phyloP scores from a whole-genome alignment of 1,140 invertebrate species.

The Chlorops oryzae region DNA sequence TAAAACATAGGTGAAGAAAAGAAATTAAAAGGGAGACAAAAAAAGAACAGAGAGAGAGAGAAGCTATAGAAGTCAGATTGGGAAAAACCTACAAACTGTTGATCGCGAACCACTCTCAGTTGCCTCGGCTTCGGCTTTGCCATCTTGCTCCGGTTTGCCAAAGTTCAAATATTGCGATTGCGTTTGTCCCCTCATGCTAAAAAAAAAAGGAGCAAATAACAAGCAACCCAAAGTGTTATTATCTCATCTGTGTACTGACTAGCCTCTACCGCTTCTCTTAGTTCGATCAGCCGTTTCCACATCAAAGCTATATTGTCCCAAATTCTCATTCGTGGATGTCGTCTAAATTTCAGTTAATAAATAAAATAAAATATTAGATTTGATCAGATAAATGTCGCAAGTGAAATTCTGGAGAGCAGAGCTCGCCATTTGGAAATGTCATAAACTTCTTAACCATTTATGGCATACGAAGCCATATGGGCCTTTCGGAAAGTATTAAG shows the following conservation, averaged over 20 bases:
- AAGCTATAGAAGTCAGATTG: no score
- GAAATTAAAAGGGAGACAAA: no score
- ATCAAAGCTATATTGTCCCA: no score
- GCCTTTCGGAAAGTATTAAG: no score
- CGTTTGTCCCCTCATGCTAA: constrained; percentile 60
- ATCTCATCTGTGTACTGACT: constrained; percentile 28
- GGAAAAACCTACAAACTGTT: constrained; percentile 66
- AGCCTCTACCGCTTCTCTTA: constrained; percentile 38
- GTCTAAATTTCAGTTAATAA: no score
- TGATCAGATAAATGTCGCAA: no score
- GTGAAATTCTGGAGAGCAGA: no score
- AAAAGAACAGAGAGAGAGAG: not conserved
- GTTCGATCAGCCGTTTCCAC: constrained; percentile 17
- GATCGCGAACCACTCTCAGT: constrained; percentile 64
- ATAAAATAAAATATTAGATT: no score
- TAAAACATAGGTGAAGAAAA: no score
- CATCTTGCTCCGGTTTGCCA: constrained; percentile 55
- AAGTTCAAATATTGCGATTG: constrained; percentile 75
- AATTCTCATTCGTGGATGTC: not conserved
- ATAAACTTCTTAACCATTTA: no score
- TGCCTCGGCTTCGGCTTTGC: constrained; percentile 72
- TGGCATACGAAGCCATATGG: no score
- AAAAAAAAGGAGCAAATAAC: not conserved
- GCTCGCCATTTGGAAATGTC: no score
- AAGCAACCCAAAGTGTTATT: not conserved